Percentiles rank a stretch among this genome's conserved stretches.
These are phyloP conservation scores for Anas acuta DNA, from an alignment of 2,797 vertebrate species.

Conservation along the genomic window DNA sequence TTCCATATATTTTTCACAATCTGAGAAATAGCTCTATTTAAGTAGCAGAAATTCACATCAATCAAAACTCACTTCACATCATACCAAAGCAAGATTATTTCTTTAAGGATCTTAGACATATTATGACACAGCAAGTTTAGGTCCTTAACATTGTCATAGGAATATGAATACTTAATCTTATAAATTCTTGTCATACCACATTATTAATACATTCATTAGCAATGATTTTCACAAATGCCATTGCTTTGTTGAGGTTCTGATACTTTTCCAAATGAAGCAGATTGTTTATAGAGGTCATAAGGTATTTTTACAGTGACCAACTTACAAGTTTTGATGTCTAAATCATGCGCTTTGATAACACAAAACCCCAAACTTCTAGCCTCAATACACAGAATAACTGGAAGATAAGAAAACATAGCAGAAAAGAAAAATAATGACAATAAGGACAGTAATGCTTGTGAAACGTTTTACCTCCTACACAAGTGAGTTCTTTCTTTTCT, in stretches of 20 bases:
- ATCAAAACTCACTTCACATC: neutral
- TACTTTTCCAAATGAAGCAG: neutral
- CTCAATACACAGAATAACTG: neutral
- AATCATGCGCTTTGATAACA: neutral
- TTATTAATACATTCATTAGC: slow-evolving; percentile 5
- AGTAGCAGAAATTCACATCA: neutral
- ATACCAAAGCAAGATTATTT: neutral
- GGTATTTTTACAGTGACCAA: neutral
- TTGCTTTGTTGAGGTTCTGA: neutral
- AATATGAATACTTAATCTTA: neutral
- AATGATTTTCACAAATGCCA: neutral
- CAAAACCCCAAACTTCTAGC: neutral
- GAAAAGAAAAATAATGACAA: neutral
- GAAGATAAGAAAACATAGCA: neutral
- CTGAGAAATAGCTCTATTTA: neutral
- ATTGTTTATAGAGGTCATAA: neutral
- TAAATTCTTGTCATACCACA: neutral
- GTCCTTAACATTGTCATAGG: neutral
- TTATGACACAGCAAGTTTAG: neutral
- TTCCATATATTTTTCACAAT: neutral
- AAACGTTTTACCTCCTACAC: neutral
- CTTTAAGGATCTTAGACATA: neutral
- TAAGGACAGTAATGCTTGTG: neutral
- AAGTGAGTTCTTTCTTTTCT: neutral
- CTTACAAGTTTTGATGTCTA: neutral